Percentiles rank a stretch among this genome's conserved stretches.
phyloP scores from a whole-genome alignment of 2,888 invertebrate genomes.

The Hyposoter dolosus region DNA sequence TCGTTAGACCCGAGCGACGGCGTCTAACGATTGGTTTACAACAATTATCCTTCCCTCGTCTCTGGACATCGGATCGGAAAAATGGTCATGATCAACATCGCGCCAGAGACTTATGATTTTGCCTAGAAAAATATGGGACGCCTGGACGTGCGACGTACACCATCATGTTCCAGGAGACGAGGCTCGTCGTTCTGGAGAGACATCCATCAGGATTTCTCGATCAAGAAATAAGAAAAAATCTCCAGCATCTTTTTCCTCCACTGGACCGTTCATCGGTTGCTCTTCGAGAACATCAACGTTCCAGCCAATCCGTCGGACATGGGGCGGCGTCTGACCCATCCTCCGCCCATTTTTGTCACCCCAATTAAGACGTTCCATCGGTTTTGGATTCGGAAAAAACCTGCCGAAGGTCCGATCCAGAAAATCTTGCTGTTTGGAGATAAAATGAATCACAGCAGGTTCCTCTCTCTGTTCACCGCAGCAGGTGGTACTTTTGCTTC shows the following conservation, averaged over 20 bases:
- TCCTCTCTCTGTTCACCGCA: too few species aligned
- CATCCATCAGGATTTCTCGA: background rate
- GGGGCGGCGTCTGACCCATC: background rate
- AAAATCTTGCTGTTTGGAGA: too few species aligned
- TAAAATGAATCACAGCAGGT: too few species aligned
- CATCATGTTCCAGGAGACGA: background rate
- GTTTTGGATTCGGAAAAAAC: too few species aligned
- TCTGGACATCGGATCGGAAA: background rate
- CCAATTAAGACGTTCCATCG: too few species aligned
- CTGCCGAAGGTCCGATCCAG: too few species aligned
- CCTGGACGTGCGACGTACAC: background rate
- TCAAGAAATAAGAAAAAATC: background rate
- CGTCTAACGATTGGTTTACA: too few species aligned
- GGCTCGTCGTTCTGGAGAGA: background rate
- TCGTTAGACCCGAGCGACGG: background rate
- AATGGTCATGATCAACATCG: background rate
- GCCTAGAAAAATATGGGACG: background rate
- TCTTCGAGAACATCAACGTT: background rate
- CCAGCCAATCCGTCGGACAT: background rate
- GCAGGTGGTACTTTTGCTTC: too few species aligned
- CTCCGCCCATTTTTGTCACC: background rate
- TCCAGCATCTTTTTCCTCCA: background rate
- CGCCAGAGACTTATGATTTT: constrained; percentile 34
- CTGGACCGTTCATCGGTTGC: background rate
- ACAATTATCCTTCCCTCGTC: background rate